Evolutionary conservation across 2,797 vertebrate genomes (phyloP).

Genomic region (Pseudochaenichthys georgianus): DNA sequence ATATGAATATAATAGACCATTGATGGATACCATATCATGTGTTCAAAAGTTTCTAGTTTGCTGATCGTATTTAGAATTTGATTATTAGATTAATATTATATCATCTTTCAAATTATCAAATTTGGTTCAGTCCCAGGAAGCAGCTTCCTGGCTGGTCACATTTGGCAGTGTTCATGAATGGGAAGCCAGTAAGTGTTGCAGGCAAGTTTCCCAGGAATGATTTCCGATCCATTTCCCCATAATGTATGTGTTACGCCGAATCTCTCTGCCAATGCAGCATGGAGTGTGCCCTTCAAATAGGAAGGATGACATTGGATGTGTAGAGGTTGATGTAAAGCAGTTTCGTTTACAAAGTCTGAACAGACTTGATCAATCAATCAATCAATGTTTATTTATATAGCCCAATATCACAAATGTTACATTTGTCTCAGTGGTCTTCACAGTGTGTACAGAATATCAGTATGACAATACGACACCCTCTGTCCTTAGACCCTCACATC

Average conservation of each 20-base stretch:
- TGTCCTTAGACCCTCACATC: too few relatives aligned
- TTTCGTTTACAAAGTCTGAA: not conserved
- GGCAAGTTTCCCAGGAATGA: slow-evolving; percentile 7
- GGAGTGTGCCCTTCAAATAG: slow-evolving; percentile 10
- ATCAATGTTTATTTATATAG: too few relatives aligned
- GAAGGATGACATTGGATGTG: not conserved
- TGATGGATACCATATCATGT: not conserved
- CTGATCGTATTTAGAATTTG: not conserved
- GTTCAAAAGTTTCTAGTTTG: not conserved
- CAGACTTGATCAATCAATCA: not conserved
- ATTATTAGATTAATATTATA: not conserved
- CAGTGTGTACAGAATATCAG: too few relatives aligned
- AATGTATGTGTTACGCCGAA: slow-evolving; percentile 7
- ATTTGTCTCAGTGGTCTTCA: too few relatives aligned
- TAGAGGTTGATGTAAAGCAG: not conserved
- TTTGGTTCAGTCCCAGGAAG: slow-evolving; percentile 12
- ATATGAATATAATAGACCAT: slow-evolving; percentile 1
- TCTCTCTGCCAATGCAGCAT: slow-evolving; percentile 11
- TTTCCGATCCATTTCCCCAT: not conserved
- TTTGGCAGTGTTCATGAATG: slow-evolving; percentile 15
- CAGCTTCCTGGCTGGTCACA: not conserved
- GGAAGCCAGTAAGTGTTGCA: slow-evolving; percentile 9
- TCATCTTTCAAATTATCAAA: not conserved
- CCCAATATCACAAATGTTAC: too few relatives aligned
- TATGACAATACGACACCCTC: too few relatives aligned